Percentiles rank a stretch among this genome's conserved stretches.
phyloP scores from a whole-genome alignment of 1,140 invertebrate species.

The Maniola jurtina region DNA sequence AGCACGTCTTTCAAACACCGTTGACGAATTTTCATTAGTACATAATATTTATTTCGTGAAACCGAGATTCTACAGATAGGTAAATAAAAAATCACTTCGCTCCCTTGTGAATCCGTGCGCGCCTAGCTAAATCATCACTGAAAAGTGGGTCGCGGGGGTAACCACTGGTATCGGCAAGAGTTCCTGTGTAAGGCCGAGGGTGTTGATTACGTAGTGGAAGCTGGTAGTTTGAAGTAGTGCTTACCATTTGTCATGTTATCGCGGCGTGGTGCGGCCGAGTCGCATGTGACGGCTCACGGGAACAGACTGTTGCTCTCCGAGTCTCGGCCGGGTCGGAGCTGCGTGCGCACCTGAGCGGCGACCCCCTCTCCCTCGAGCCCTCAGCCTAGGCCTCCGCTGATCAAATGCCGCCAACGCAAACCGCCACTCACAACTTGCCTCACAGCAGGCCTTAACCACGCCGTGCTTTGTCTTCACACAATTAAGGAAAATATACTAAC shows the following conservation, averaged over 20 bases:
- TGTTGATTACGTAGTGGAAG: slow-evolving; percentile 24
- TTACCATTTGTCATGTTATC: slow-evolving; percentile 68
- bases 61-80: slow-evolving; percentile 14
- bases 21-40: neutral
- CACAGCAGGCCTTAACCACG: slow-evolving; percentile 12
- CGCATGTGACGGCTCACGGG: slow-evolving; percentile 60
- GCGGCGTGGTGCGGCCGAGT: slow-evolving; percentile 47
- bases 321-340: slow-evolving; percentile 77
- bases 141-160: slow-evolving; percentile 42
- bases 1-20: neutral
- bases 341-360: slow-evolving; percentile 78
- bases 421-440: slow-evolving; percentile 32
- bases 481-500: neutral
- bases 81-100: slow-evolving; percentile 24
- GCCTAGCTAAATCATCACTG: slow-evolving; percentile 47
- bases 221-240: slow-evolving; percentile 45
- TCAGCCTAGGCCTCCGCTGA: slow-evolving; percentile 29
- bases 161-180: neutral
- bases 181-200: neutral
- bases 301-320: slow-evolving; percentile 67
- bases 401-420: slow-evolving; percentile 40
- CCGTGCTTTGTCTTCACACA: slow-evolving; percentile 55
- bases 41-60: neutral
- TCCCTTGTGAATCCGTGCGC: neutral
- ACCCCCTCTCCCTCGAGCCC: slow-evolving; percentile 29